Evolutionary conservation across 1,140 invertebrate genomes (phyloP).

Genomic region (Colletes gigas): DNA sequence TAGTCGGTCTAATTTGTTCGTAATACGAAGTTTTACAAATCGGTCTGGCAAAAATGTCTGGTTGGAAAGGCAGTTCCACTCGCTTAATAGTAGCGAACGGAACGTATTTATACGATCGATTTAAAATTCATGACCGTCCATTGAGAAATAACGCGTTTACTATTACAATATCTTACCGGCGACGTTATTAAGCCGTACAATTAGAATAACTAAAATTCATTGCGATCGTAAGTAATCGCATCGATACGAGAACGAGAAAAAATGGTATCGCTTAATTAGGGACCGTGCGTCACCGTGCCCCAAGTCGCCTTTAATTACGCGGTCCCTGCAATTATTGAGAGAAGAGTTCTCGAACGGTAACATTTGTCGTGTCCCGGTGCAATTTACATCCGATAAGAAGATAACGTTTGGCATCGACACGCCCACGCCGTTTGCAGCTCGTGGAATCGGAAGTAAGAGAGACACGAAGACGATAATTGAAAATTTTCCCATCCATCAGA

Average conservation of each 20-base stretch:
- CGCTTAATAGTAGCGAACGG: no score
- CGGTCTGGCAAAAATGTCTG: no score
- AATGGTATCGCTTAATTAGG: constrained; percentile 1
- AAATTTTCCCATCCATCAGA: no score
- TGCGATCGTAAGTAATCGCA: background rate
- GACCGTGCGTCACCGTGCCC: background rate
- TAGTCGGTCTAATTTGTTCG: no score
- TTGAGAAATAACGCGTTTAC: constrained; percentile 2
- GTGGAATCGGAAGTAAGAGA: background rate
- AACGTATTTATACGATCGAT: no score
- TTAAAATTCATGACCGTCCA: no score
- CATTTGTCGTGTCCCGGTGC: constrained; percentile 16
- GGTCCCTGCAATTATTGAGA: background rate
- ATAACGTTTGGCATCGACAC: constrained; percentile 23
- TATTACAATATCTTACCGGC: background rate
- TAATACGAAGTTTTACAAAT: no score
- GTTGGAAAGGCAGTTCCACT: no score
- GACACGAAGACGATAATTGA: no score
- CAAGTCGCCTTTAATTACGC: constrained; percentile 12
- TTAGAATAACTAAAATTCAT: background rate
- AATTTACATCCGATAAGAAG: constrained; percentile 31
- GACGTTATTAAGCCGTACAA: background rate
- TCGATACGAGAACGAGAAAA: background rate
- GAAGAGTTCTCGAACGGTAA: background rate
- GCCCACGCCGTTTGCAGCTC: constrained; percentile 9